These are phyloP conservation scores for Polydrusus pterygomalis DNA, from an alignment of 2,888 invertebrate genomes.

Conservation along the genomic window DNA sequence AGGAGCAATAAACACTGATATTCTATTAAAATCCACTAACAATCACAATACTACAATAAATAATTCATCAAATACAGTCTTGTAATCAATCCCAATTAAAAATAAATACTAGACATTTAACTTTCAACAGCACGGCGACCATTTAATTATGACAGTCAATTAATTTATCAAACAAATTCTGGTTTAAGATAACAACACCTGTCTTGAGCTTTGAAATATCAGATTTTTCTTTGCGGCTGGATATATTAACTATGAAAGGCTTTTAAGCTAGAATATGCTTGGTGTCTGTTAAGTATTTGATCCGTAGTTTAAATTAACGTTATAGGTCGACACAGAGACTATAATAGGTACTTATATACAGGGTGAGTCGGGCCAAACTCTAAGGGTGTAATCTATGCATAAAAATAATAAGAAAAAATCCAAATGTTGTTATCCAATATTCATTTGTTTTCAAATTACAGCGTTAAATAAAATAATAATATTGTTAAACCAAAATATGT, in stretches of 20 bases:
- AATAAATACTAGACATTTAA: conserved; percentile 42
- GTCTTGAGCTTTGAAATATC: conserved; percentile 38
- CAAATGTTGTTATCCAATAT: too few species aligned
- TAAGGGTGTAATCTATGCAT: too few species aligned
- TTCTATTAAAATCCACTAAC: not conserved
- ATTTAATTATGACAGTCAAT: conserved; percentile 51
- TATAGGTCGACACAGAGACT: too few species aligned
- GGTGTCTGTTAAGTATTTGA: conserved; percentile 12
- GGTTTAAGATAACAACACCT: conserved; percentile 49
- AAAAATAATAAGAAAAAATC: too few species aligned
- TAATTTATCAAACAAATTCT: conserved; percentile 52
- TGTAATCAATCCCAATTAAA: conserved; percentile 46
- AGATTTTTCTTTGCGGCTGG: conserved; percentile 11
- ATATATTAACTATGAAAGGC: conserved; percentile 26
- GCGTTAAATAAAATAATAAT: too few species aligned
- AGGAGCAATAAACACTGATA: not conserved
- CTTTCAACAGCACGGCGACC: conserved; percentile 39
- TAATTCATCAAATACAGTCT: conserved; percentile 13
- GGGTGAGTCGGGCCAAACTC: too few species aligned
- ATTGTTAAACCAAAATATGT: too few species aligned
- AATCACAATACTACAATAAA: conserved; percentile 7
- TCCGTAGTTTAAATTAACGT: not conserved
- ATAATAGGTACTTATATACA: too few species aligned
- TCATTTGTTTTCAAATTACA: too few species aligned
- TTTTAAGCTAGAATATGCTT: conserved; percentile 25